These are phyloP conservation scores for Drosophila greeni DNA, from an alignment of 2,888 invertebrate genomes.

Conservation along the genomic window DNA sequence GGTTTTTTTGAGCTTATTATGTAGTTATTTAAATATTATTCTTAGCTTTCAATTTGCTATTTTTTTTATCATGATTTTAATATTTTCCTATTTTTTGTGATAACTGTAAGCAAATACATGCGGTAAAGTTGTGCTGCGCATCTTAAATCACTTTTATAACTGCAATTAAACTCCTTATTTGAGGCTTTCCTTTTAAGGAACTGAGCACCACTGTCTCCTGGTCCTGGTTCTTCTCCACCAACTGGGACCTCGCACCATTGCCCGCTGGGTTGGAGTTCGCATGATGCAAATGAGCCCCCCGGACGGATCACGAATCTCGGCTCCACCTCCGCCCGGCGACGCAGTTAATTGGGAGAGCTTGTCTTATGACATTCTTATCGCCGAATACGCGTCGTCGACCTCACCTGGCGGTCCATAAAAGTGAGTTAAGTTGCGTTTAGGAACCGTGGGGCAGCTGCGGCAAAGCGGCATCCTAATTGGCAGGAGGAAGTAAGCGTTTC, in stretches of 20 bases:
- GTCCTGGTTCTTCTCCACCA: neutral
- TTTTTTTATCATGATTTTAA: neutral
- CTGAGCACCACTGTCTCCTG: neutral
- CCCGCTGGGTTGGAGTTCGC: slow-evolving; percentile 32
- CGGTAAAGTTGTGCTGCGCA: no score
- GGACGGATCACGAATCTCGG: slow-evolving; percentile 15
- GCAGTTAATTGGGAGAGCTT: slow-evolving; percentile 72
- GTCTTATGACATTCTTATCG: slow-evolving; percentile 73
- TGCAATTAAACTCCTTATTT: neutral
- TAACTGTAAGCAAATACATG: neutral
- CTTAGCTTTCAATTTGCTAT: neutral
- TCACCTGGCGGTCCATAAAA: slow-evolving; percentile 43
- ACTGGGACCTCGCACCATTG: slow-evolving; percentile 22
- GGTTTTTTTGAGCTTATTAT: neutral
- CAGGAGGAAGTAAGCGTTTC: slow-evolving; percentile 26
- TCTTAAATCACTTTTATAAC: neutral
- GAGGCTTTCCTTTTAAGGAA: neutral
- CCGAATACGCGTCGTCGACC: slow-evolving; percentile 42
- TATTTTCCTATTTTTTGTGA: neutral
- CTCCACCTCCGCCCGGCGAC: slow-evolving; percentile 34
- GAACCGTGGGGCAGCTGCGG: slow-evolving; percentile 47
- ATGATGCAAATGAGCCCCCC: slow-evolving; percentile 39
- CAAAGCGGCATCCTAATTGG: slow-evolving; percentile 19
- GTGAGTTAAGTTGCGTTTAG: slow-evolving; percentile 4
- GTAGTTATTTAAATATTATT: neutral